Evolutionary conservation across 2,888 invertebrate genomes (phyloP).

Genomic region (Limenitis camilla): DNA sequence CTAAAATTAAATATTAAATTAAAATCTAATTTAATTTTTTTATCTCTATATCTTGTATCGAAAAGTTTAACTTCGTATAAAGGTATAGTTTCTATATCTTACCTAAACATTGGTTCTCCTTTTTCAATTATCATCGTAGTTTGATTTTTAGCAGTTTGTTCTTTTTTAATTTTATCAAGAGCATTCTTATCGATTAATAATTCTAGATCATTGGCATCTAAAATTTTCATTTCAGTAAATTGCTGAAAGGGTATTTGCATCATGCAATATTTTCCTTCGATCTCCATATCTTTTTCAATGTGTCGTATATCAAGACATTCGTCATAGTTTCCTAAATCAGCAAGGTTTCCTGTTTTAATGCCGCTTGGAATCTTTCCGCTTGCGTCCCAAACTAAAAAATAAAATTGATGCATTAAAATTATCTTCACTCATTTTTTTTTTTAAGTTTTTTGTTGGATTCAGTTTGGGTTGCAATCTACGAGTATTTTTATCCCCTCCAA

Average conservation of each 20-base stretch:
- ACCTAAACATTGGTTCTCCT: too few species aligned
- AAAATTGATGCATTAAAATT: background rate
- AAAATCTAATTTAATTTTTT: too few species aligned
- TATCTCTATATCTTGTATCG: too few species aligned
- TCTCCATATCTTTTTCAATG: conserved; percentile 28
- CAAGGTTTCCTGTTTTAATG: conserved; percentile 45
- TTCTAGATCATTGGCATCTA: background rate
- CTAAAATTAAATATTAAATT: background rate
- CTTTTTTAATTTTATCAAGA: background rate
- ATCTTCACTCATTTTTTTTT: too few species aligned
- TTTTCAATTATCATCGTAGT: too few species aligned
- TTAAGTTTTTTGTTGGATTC: too few species aligned
- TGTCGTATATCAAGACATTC: conserved; percentile 43
- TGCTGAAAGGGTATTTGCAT: conserved; percentile 35
- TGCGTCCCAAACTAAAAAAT: conserved; percentile 54
- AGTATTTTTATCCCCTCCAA: too few species aligned
- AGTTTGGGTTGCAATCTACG: too few species aligned
- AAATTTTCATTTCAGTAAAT: conserved; percentile 1
- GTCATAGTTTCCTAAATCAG: conserved; percentile 53
- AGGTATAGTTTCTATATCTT: too few species aligned
- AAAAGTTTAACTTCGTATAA: too few species aligned
- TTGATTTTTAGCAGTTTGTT: too few species aligned
- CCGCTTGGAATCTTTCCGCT: conserved; percentile 58
- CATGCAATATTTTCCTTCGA: conserved; percentile 63
- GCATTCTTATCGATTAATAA: background rate